phyloP scores from a whole-genome alignment of 2,797 vertebrate species.

The Coccyzus lansbergi region DNA sequence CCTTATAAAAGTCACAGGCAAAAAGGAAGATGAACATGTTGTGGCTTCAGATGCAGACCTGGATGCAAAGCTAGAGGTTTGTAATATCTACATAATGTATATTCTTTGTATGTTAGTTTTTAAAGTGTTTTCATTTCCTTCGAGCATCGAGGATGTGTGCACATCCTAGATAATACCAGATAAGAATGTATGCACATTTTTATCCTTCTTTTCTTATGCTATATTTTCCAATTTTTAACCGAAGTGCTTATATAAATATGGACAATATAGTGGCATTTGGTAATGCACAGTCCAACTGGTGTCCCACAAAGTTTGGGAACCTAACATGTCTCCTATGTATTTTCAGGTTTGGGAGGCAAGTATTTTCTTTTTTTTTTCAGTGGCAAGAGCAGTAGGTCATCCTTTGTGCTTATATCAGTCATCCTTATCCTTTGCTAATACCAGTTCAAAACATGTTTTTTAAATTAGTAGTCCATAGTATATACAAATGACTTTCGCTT shows the following conservation, averaged over 20 bases:
- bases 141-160: not conserved
- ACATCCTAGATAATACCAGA: rapidly evolving
- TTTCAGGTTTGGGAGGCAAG: not conserved
- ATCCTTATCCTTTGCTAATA: not conserved
- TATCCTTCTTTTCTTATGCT: not conserved
- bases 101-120: not conserved
- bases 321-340: not conserved
- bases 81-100: not conserved
- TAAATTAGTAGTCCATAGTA: not conserved
- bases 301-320: not conserved
- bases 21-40: slow-evolving; percentile 95
- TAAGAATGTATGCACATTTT: not conserved
- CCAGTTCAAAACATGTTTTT: not conserved
- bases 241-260: not conserved
- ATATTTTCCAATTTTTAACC: not conserved
- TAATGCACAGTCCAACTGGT: not conserved
- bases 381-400: not conserved
- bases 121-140: not conserved
- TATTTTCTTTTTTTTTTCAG: not conserved
- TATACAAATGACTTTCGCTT: not conserved
- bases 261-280: not conserved
- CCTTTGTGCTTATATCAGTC: not conserved
- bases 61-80: slow-evolving; percentile 94
- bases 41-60: slow-evolving; percentile 95
- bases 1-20: slow-evolving; percentile 94